Base-by-base conservation (phyloP, 2,888 invertebrate species). In the Andrena haemorrhoa region DNA sequence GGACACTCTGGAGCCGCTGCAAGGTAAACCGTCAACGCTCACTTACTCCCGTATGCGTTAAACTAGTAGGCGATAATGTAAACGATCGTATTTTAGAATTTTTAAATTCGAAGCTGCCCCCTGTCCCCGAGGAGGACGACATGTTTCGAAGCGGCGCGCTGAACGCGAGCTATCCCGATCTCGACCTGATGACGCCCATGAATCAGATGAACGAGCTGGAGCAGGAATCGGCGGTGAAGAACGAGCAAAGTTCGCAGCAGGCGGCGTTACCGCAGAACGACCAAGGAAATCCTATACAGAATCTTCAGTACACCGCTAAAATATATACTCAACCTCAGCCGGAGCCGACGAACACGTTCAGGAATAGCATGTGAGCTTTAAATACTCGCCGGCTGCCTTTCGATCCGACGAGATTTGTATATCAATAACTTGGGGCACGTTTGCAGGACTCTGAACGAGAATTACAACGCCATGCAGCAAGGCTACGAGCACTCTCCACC, bases 1-100 rank as follows among this genome's bases (percentile, higher is more conserved):
- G 97, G 98, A 98, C 92, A 97, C 97, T 83, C 95, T 98, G 93
- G 97, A 98, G 94, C 98, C 97, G 7, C 95, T 97, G 86, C 97
- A 97, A 94, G 97, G 97, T 97, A 94, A 60, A 49, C 1, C 23
- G 20, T 49, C n/a, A 12, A 41, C 2, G 0, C 20, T n/a, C 7
- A 12, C 20, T 33, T 49, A 4, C n/a, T 4, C 8, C 3, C 8
- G 12, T 49, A 26, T 10, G 12, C 0, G 26, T 0, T 8, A 47
- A 47, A 23, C 10, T 0, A 2, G 26, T 20, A 10, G 49, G 33
- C 8, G 35, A n/a, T 78, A 64, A 78, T 20, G 12, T 35, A 23
- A 71, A 41, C 49, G 8, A 35, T 51, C 31, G 31, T 56, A 16
- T 73, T 80, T 7, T 89, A 95, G 96, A 96, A 89, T 95, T 96